These are phyloP conservation scores for Gallinago nigripennis DNA, from an alignment of 2,797 vertebrate species.

Conservation along the genomic window DNA sequence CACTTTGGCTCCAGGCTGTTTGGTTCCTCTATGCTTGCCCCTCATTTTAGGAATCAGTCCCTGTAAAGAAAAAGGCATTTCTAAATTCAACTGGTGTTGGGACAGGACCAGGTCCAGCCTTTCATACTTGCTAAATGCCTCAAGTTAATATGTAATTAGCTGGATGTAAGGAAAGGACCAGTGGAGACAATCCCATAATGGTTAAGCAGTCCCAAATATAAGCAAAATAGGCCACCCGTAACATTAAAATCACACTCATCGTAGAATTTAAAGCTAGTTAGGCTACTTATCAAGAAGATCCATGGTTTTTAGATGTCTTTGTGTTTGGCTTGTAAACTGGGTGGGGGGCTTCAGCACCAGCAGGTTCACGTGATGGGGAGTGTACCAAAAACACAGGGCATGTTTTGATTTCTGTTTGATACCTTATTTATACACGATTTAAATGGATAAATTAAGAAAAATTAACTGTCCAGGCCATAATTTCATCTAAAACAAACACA, in stretches of 20 bases:
- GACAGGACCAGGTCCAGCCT: not conserved
- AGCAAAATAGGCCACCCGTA: not conserved
- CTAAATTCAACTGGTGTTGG: rapidly evolving
- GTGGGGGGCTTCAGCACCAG: not conserved
- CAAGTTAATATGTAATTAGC: not conserved
- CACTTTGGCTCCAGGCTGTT: not conserved
- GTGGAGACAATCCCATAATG: not conserved
- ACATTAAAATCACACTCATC: not conserved
- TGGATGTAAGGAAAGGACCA: not conserved
- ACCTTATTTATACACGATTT: slow-evolving; percentile 2
- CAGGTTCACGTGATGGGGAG: not conserved
- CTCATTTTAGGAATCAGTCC: not conserved
- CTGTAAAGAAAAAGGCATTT: not conserved
- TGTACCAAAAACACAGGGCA: not conserved
- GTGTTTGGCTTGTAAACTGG: not conserved
- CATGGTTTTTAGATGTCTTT: not conserved
- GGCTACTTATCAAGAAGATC: not conserved
- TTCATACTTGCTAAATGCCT: not conserved
- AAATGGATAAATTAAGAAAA: slow-evolving; percentile 22
- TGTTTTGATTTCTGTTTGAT: slow-evolving; percentile 8
- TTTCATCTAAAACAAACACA: slow-evolving; percentile 45
- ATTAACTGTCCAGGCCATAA: slow-evolving; percentile 10
- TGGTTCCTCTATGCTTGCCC: not conserved
- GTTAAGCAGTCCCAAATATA: not conserved
- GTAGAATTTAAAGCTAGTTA: not conserved